phyloP scores from a whole-genome alignment of 1,140 invertebrate species.

The Anthonomus grandis region DNA sequence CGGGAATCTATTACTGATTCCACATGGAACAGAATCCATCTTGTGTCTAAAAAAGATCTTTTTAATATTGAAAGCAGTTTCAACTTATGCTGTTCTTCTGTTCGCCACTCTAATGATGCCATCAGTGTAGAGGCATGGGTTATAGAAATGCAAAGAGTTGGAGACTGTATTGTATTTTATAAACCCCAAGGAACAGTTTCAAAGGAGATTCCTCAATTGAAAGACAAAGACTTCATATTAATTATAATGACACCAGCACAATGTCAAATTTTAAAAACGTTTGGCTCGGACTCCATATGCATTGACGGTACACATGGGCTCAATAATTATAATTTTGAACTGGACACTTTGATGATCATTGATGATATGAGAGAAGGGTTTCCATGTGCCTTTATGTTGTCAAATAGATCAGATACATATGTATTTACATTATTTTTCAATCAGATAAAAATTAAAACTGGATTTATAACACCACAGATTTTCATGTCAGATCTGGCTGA shows the following conservation, averaged over 20 bases:
- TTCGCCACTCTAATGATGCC: slow-evolving; percentile 13
- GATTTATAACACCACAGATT: background rate
- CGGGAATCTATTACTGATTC: slow-evolving; percentile 8
- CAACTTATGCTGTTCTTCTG: slow-evolving; percentile 6
- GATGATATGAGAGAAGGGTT: slow-evolving; percentile 24
- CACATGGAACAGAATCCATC: slow-evolving; percentile 15
- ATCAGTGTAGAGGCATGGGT: slow-evolving; percentile 5
- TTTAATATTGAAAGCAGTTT: slow-evolving; percentile 20
- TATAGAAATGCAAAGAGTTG: slow-evolving; percentile 6
- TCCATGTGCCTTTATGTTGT: slow-evolving; percentile 12
- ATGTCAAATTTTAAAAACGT: background rate
- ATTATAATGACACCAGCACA: slow-evolving; percentile 18
- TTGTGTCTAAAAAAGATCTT: slow-evolving; percentile 21
- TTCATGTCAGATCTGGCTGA: slow-evolving; percentile 15
- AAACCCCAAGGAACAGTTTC: slow-evolving; percentile 14
- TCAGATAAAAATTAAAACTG: background rate
- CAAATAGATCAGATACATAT: slow-evolving; percentile 11
- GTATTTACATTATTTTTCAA: slow-evolving; percentile 3
- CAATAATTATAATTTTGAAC: slow-evolving; percentile 21
- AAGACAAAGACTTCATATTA: slow-evolving; percentile 11
- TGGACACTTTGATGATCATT: slow-evolving; percentile 13
- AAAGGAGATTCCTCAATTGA: slow-evolving; percentile 3
- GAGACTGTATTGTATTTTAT: slow-evolving; percentile 7
- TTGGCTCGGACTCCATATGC: slow-evolving; percentile 10
- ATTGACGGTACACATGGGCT: slow-evolving; percentile 21